phyloP scores from a whole-genome alignment of 1,140 invertebrate genomes.

The Aphis gossypii region DNA sequence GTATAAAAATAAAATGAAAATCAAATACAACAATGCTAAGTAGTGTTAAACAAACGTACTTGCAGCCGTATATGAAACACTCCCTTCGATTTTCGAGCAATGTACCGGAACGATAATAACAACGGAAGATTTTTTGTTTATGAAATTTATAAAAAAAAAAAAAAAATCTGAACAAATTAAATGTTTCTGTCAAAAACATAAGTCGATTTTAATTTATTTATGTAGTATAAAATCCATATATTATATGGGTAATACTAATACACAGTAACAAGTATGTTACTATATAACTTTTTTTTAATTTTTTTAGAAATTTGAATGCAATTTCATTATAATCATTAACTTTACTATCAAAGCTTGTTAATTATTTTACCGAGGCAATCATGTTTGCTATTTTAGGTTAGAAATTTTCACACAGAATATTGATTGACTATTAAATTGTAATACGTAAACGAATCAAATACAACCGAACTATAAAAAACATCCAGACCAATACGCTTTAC shows the following conservation, averaged over 20 bases:
- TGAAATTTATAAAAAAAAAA: not conserved
- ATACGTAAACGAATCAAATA: not conserved
- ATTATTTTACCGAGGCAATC: not conserved
- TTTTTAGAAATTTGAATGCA: not conserved
- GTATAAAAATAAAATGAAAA: constrained; percentile 35
- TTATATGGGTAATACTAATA: not conserved
- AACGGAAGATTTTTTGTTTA: not conserved
- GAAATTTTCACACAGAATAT: not conserved
- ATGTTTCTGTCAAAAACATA: not conserved
- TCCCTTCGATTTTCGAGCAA: not conserved
- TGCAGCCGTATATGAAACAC: not conserved
- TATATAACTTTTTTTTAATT: no score
- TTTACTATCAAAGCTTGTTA: not conserved
- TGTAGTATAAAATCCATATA: not conserved
- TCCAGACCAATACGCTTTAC: not conserved
- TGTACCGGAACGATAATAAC: no score
- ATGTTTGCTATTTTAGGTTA: not conserved
- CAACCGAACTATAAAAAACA: not conserved
- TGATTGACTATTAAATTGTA: not conserved
- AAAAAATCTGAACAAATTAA: not conserved
- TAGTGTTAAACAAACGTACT: constrained; percentile 38
- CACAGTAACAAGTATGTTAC: no score
- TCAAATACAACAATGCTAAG: not conserved
- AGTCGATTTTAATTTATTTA: not conserved
- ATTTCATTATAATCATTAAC: not conserved